Conservation (phyloP, 2,888 invertebrate species). For the Rutpela maculata region DNA sequence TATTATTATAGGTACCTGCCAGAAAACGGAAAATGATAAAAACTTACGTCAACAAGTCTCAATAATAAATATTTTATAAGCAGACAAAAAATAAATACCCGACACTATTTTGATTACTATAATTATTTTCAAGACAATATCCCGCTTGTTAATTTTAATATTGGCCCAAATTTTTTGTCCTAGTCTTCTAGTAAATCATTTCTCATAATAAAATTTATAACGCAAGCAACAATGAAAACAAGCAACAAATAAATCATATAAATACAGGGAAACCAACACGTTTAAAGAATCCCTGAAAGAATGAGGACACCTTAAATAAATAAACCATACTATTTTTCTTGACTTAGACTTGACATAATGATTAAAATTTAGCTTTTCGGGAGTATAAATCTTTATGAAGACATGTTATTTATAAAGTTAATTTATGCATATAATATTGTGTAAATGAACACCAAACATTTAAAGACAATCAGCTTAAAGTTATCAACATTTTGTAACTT, state of each 20-base stretch:
- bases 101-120: not conserved
- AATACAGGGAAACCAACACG: not conserved
- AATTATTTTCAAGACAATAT: not conserved
- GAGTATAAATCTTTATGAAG: not conserved
- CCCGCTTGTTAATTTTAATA: constrained; percentile 16
- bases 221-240: not conserved
- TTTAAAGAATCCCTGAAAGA: not conserved
- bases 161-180: constrained; percentile 8
- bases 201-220: constrained; percentile 3
- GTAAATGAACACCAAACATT: not conserved
- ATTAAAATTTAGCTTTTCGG: not conserved
- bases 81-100: not conserved
- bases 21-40: constrained; percentile 11
- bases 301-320: not conserved
- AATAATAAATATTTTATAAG: constrained; percentile 13
- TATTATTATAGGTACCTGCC: constrained; percentile 16
- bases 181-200: not conserved
- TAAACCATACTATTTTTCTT: constrained; percentile 18
- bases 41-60: constrained; percentile 7
- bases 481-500: not conserved
- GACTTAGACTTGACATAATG: not conserved
- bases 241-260: constrained; percentile 6
- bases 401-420: not conserved
- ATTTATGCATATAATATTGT: not conserved
- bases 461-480: no score